Percentiles rank a stretch among this genome's conserved stretches.
These are phyloP conservation scores for Turdus rufiventris DNA, from an alignment of 2,113 vertebrate genomes.

Conservation along the genomic window DNA sequence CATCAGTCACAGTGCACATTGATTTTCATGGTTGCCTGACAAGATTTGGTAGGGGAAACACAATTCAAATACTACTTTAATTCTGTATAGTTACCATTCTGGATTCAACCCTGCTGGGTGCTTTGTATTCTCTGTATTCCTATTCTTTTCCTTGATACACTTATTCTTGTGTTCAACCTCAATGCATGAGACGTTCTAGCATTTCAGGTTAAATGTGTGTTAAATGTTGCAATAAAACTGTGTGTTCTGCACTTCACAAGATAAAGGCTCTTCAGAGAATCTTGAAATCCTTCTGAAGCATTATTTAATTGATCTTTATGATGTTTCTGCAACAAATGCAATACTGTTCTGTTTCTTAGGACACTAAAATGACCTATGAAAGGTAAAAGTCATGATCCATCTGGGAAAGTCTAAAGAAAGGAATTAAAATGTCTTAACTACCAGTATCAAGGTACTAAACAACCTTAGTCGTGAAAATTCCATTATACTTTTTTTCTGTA, in stretches of 20 bases:
- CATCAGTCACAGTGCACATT: no score
- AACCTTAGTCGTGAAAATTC: not conserved
- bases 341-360: not conserved
- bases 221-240: not conserved
- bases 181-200: not conserved
- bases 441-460: not conserved
- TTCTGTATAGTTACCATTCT: not conserved
- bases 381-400: not conserved
- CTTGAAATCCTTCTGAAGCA: not conserved
- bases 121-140: not conserved
- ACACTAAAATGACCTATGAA: not conserved
- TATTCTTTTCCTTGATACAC: not conserved
- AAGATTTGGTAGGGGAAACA: not conserved
- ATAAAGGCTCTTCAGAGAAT: slow-evolving; percentile 1
- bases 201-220: not conserved
- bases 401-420: not conserved
- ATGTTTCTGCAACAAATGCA: not conserved
- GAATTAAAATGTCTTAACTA: not conserved
- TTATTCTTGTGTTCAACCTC: not conserved
- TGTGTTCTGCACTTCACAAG: not conserved
- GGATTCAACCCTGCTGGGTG: not conserved
- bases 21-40: not conserved
- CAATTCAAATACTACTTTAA: not conserved
- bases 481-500: not conserved
- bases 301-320: slow-evolving; percentile 6